These are phyloP conservation scores for Penaeus indicus DNA, from an alignment of 1,140 invertebrate genomes.

Conservation along the genomic window DNA sequence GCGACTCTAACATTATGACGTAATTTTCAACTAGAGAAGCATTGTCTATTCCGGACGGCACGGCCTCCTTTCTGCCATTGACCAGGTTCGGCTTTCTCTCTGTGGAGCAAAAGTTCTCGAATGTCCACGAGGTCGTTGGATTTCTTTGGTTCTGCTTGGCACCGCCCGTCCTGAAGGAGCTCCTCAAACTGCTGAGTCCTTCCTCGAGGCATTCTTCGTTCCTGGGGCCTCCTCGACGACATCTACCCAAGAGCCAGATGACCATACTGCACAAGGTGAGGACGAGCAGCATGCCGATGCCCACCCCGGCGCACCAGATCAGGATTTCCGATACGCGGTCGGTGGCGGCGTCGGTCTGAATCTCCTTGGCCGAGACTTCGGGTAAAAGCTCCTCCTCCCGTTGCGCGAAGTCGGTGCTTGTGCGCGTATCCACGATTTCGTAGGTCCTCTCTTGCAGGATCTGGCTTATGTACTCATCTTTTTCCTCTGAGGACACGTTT, in stretches of 20 bases:
- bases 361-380: conserved; percentile 1
- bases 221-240: conserved; percentile 28
- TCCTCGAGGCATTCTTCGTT: conserved; percentile 16
- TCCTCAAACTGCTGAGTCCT: background rate
- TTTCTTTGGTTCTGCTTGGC: conserved; percentile 35
- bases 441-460: no score
- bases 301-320: conserved; percentile 51
- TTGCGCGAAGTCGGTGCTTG: no score
- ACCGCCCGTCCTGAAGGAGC: conserved; percentile 26
- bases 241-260: conserved; percentile 34
- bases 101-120: conserved; percentile 44
- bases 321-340: background rate
- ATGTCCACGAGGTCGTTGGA: conserved; percentile 47
- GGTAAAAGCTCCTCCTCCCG: background rate
- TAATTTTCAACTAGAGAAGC: conserved; percentile 54
- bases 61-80: conserved; percentile 2
- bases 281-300: conserved; percentile 39
- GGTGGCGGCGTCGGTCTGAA: background rate
- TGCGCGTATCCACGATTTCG: no score
- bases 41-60: conserved; percentile 46
- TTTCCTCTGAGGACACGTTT: no score
- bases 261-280: conserved; percentile 50
- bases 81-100: conserved; percentile 9
- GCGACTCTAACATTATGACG: conserved; percentile 47
- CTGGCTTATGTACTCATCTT: no score